These are phyloP conservation scores for Catharus minimus DNA, from an alignment of 2,113 vertebrate species.

Conservation along the genomic window DNA sequence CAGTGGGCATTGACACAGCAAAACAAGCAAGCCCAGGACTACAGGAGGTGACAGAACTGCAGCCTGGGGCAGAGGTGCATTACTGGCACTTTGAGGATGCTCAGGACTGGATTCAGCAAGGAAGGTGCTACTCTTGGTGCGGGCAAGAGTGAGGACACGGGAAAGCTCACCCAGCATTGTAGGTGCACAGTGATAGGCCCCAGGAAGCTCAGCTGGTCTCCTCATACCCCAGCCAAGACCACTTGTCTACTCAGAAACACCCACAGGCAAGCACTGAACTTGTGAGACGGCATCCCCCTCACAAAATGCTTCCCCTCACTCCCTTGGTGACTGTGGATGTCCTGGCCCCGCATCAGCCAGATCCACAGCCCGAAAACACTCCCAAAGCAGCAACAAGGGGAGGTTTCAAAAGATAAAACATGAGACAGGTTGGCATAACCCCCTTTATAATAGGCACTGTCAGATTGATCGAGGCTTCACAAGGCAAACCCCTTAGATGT, in stretches of 20 bases:
- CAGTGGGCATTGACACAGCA: background rate
- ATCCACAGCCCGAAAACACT: background rate
- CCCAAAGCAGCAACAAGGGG: background rate
- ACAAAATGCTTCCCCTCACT: accelerated
- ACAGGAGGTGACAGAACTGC: background rate
- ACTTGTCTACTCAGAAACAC: background rate
- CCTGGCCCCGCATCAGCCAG: background rate
- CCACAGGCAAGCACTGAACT: background rate
- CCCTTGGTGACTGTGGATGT: background rate
- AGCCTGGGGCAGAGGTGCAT: background rate
- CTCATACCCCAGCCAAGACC: background rate
- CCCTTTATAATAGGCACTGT: background rate
- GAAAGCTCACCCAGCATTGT: background rate
- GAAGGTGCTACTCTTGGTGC: background rate
- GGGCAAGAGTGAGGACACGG: background rate
- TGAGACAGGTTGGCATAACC: background rate
- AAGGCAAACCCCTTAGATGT: background rate
- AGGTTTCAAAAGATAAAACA: background rate
- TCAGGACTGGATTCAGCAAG: background rate
- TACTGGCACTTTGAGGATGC: background rate
- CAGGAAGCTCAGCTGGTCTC: background rate
- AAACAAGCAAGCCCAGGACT: background rate
- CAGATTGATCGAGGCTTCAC: background rate
- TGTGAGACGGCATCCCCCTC: background rate
- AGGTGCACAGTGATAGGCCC: background rate